These are phyloP conservation scores for Machimus rusticus DNA, from an alignment of 2,888 invertebrate genomes.

Conservation along the genomic window DNA sequence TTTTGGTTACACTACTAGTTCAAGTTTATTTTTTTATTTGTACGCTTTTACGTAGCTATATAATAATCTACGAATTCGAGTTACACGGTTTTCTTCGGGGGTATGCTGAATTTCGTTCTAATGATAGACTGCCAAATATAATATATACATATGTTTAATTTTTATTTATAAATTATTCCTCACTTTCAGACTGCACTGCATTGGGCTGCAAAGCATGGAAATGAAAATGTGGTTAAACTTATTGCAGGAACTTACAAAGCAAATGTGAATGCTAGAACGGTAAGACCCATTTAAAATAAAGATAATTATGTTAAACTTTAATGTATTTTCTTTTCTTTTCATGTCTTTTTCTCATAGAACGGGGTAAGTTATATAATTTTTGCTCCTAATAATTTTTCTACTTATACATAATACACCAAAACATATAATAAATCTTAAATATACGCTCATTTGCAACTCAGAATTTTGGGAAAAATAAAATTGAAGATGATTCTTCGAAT, in stretches of 20 bases:
- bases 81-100: no score
- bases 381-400: background rate
- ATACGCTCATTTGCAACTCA: background rate
- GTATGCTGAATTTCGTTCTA: no score
- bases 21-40: no score
- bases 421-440: no score
- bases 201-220: constrained; percentile 96
- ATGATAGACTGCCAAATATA: no score
- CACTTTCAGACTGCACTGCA: constrained; percentile 87
- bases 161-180: background rate
- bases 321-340: background rate
- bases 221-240: constrained; percentile 88
- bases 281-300: constrained; percentile 55
- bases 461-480: background rate
- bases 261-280: constrained; percentile 88
- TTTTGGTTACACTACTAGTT: no score
- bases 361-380: constrained; percentile 44
- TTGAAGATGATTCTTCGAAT: background rate
- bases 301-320: background rate
- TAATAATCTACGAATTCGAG: no score
- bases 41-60: no score
- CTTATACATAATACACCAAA: no score
- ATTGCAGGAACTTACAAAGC: constrained; percentile 86
- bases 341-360: constrained; percentile 31
- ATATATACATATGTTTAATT: background rate